Evolutionary conservation across 2,797 vertebrate genomes (phyloP), one percentile per base, ranked within the genome.

Genomic region (Gallirallus australis): DNA sequence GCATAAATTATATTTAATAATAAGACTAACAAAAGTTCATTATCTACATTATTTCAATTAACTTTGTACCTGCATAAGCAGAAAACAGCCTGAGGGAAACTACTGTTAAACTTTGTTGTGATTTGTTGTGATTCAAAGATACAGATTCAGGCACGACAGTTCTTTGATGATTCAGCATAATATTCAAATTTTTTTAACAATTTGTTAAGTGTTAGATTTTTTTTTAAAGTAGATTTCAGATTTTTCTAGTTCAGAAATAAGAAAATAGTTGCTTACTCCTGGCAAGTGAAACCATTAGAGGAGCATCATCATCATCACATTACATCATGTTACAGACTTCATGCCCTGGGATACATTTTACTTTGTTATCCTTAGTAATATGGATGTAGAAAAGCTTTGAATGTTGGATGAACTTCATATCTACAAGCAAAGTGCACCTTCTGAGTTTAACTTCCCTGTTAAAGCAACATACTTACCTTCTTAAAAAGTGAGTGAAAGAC

Each of bases 1-100:
- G 96, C 95, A 96, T 97, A 97, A 97, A 96, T 97, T 96, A 95
- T 97, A 96, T 96, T 97, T 96, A 86, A 96, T 97, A 96, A 96
- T 96, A 96, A 94, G 95, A 95, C 94, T 97, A 96, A 97, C 95
- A 96, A 88, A 94, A 96, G 95, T 95, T 96, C 96, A 95, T 96
- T 96, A 97, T 96, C 93, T 96, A 90, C 95, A 93, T 96, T 97
- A 95, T 94, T 96, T 96, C 93, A 96, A 92, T 94, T 96, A 96
- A 97, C 94, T 94, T 94, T 84, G 89, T 97, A 97, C 96, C 87
- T 96, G 87, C 63, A 15, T 90, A 88, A 94, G 93, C 10, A 2
- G 89, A 94, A 91, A 96, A 94, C 85, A 91, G 91, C 89, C 89
- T 7, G 56, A 60, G 93, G 94, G 80, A 91, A 94, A 90, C 69